Percentiles rank a stretch among this genome's conserved stretches.
Conservation (phyloP, 1,140 invertebrate genomes). For the Stegodyphus mimosarum region DNA sequence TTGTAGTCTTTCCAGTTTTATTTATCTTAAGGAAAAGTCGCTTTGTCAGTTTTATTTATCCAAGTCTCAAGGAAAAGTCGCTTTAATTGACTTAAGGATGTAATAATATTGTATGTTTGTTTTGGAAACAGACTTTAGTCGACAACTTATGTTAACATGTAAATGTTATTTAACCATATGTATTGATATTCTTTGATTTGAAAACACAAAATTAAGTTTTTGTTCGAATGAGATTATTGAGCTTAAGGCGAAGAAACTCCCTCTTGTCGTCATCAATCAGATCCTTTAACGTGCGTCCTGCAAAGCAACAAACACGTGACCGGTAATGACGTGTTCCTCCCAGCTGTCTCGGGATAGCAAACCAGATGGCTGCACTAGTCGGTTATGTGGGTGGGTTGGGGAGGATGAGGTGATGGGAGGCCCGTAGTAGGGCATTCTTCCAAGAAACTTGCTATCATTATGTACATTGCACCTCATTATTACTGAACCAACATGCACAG, state of each 20-base stretch:
- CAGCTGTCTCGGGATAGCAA: background rate
- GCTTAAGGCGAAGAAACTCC: background rate
- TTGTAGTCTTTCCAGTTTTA: too few relatives aligned
- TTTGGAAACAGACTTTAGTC: too few relatives aligned
- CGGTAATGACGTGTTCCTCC: background rate
- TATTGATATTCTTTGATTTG: background rate
- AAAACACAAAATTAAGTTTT: background rate
- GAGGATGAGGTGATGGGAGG: background rate
- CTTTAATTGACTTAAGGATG: too few relatives aligned
- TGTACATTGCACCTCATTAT: background rate
- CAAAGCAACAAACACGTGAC: background rate
- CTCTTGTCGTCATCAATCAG: background rate
- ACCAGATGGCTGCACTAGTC: background rate
- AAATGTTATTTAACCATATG: too few relatives aligned
- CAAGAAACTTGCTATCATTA: background rate
- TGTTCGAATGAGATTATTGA: background rate
- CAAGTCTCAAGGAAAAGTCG: too few relatives aligned
- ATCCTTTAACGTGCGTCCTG: background rate
- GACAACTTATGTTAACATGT: too few relatives aligned
- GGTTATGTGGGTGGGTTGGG: background rate
- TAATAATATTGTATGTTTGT: too few relatives aligned
- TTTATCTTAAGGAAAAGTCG: too few relatives aligned
- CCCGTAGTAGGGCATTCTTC: background rate
- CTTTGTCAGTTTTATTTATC: too few relatives aligned
- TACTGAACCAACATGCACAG: background rate